Evolutionary conservation across 2,888 invertebrate genomes (phyloP).

Genomic region (Diadromus collaris): DNA sequence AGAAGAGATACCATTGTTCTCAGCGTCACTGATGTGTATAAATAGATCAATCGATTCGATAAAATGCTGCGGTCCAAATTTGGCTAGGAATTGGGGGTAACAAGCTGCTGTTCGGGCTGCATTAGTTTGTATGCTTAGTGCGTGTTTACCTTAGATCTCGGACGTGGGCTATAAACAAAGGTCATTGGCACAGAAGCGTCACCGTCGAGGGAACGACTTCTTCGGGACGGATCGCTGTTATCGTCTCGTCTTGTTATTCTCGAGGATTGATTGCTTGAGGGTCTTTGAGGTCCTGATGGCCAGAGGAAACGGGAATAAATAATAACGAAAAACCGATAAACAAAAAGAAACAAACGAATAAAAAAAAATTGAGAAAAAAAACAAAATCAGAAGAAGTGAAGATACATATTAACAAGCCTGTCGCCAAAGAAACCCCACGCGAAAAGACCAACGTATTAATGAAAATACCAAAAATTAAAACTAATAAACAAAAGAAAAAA

Average conservation of each 20-base stretch:
- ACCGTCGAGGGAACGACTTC: constrained; percentile 74
- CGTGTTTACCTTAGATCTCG: constrained; percentile 61
- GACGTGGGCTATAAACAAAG: constrained; percentile 56
- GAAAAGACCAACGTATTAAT: not conserved
- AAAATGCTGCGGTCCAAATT: constrained; percentile 29
- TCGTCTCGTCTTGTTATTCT: constrained; percentile 57
- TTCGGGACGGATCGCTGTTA: constrained; percentile 68
- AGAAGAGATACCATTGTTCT: not conserved
- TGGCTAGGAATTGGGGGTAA: constrained; percentile 32
- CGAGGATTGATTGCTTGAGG: constrained; percentile 55
- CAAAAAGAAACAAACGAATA: not conserved
- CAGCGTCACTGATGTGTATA: not conserved
- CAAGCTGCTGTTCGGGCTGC: constrained; percentile 36
- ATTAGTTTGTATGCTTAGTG: constrained; percentile 40
- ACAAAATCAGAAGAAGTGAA: not conserved
- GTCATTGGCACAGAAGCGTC: constrained; percentile 60
- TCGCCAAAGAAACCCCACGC: not conserved
- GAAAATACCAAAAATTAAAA: not conserved
- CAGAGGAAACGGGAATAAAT: constrained; percentile 19
- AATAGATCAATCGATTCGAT: constrained; percentile 1
- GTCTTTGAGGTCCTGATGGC: constrained; percentile 55
- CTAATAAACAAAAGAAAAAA: not conserved
- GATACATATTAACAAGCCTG: not conserved
- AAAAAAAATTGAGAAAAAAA: not conserved
- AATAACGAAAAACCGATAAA: constrained; percentile 4